Percentiles rank a stretch among this genome's conserved stretches.
These are phyloP conservation scores for Corythoichthys intestinalis DNA, from an alignment of 2,113 vertebrate species.

Conservation along the genomic window DNA sequence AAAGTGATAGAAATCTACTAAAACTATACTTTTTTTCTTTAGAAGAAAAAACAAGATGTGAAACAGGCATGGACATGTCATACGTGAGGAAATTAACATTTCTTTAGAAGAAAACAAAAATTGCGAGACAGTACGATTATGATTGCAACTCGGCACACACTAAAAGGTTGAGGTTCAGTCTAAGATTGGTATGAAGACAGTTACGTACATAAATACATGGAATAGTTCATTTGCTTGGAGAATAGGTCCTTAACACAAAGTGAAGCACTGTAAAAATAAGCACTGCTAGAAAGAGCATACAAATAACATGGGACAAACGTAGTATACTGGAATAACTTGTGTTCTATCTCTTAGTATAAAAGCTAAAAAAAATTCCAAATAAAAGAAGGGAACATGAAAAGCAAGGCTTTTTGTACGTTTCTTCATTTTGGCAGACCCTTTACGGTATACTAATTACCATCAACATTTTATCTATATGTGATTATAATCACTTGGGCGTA, in stretches of 20 bases:
- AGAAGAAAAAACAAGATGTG: slow-evolving; percentile 64
- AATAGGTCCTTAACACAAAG: slow-evolving; percentile 70
- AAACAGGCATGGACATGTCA: slow-evolving; percentile 59
- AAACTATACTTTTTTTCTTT: slow-evolving; percentile 68
- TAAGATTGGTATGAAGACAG: slow-evolving; percentile 69
- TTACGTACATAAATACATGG: slow-evolving; percentile 76
- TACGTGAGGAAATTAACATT: slow-evolving; percentile 48
- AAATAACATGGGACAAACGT: slow-evolving; percentile 70
- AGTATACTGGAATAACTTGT: slow-evolving; percentile 69
- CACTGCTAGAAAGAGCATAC: slow-evolving; percentile 73
- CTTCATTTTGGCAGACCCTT: slow-evolving; percentile 61
- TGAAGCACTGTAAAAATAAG: slow-evolving; percentile 72
- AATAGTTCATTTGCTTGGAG: slow-evolving; percentile 69
- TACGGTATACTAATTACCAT: slow-evolving; percentile 43
- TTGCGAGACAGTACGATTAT: slow-evolving; percentile 56
- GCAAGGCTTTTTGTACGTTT: slow-evolving; percentile 63
- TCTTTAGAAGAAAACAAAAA: slow-evolving; percentile 50
- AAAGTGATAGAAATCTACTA: slow-evolving; percentile 79
- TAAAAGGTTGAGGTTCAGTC: slow-evolving; percentile 56
- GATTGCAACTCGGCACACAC: slow-evolving; percentile 72
- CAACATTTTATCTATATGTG: slow-evolving; percentile 51
- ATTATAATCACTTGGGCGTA: slow-evolving; percentile 62
- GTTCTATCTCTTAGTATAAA: slow-evolving; percentile 73
- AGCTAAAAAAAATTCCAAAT: slow-evolving; percentile 63
- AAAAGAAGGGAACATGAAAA: slow-evolving; percentile 58